Evolutionary conservation across 2,888 invertebrate genomes (phyloP).

Genomic region (Dicycla oo): DNA sequence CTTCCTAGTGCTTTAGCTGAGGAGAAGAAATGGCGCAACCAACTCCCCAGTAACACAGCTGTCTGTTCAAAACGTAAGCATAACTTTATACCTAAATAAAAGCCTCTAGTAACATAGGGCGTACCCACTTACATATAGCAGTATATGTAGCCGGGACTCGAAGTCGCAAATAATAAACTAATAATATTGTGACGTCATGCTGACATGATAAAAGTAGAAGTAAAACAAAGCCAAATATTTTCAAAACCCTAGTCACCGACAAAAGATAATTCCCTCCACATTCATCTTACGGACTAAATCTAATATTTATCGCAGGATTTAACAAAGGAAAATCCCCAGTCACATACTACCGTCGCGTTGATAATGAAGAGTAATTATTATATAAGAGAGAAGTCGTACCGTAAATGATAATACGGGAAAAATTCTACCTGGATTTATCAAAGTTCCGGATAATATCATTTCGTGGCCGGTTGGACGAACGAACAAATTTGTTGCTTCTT

Average conservation of each 20-base stretch:
- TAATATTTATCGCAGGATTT: conserved; percentile 72
- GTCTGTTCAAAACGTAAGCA: too few relatives aligned
- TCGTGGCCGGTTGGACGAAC: conserved; percentile 41
- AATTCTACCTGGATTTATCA: conserved; percentile 57
- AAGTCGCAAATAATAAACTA: too few relatives aligned
- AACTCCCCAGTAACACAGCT: too few relatives aligned
- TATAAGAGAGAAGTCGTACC: conserved; percentile 68
- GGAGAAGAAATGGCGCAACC: too few relatives aligned
- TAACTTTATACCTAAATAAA: too few relatives aligned
- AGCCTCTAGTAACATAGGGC: too few relatives aligned
- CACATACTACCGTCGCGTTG: conserved; percentile 68
- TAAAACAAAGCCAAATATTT: conserved; percentile 17
- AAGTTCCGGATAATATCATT: conserved; percentile 54
- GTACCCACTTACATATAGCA: too few relatives aligned
- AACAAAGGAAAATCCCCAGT: conserved; percentile 72
- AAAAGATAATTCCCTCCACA: conserved; percentile 58
- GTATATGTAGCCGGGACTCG: too few relatives aligned
- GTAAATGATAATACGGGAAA: conserved; percentile 64
- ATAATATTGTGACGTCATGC: not conserved
- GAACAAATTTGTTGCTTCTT: conserved; percentile 36
- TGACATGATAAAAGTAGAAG: not conserved
- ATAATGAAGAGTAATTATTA: conserved; percentile 76
- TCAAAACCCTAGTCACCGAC: conserved; percentile 29
- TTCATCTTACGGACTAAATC: conserved; percentile 71
- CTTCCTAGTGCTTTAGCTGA: too few relatives aligned